phyloP scores from a whole-genome alignment of 1,140 invertebrate genomes.

The Psix sp. region DNA sequence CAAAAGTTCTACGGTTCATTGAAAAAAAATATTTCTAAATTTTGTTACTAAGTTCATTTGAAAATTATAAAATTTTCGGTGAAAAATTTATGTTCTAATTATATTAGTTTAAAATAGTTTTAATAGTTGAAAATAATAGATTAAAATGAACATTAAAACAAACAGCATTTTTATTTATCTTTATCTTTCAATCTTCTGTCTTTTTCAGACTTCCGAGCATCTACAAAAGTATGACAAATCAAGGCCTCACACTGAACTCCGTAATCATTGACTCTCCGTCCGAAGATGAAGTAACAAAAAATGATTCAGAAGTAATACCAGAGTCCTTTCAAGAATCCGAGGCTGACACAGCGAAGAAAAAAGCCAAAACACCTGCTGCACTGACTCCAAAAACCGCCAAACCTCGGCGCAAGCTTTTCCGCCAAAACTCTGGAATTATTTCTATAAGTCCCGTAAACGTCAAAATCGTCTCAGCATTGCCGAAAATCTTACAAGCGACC shows the following conservation, averaged over 20 bases:
- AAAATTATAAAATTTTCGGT: no score
- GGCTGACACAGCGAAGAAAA: slow-evolving; percentile 19
- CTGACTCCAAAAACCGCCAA: not conserved
- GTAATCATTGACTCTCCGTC: slow-evolving; percentile 50
- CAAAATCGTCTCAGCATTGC: not conserved
- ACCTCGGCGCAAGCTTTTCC: slow-evolving; percentile 55
- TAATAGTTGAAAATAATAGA: no score
- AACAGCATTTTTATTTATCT: no score
- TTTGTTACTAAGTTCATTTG: no score
- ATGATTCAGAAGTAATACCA: slow-evolving; percentile 40
- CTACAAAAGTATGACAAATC: slow-evolving; percentile 32
- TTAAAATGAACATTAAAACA: no score
- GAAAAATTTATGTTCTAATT: no score
- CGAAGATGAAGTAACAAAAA: slow-evolving; percentile 35
- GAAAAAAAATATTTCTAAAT: no score
- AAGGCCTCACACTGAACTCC: slow-evolving; percentile 25
- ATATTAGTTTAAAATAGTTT: no score
- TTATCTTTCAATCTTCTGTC: no score
- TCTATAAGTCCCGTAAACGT: slow-evolving; percentile 62
- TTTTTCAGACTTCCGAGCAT: slow-evolving; percentile 48
- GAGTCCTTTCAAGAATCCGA: slow-evolving; percentile 52
- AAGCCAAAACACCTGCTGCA: not conserved
- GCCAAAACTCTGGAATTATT: slow-evolving; percentile 58
- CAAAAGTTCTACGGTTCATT: no score
- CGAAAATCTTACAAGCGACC: slow-evolving; percentile 8